A percentile compares a stretch with the other conserved stretches of the same genome.
Conservation (phyloP, 2,797 vertebrate species). For the Poecilia velifera region DNA sequence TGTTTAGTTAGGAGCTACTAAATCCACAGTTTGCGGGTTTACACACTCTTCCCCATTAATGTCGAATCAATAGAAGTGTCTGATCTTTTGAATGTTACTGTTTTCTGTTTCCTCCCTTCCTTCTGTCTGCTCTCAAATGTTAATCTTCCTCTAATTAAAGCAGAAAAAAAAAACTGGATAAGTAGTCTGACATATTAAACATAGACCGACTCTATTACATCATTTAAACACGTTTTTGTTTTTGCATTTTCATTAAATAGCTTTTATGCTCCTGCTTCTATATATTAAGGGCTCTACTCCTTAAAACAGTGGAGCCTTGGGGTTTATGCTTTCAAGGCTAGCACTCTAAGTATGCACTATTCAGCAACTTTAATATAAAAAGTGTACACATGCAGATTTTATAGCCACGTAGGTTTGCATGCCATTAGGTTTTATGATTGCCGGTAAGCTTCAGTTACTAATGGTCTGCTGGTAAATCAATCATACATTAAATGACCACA, state of each 20-base stretch:
- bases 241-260: slow-evolving; percentile 56
- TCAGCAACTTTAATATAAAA: slow-evolving; percentile 67
- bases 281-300: slow-evolving; percentile 50
- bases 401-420: slow-evolving; percentile 66
- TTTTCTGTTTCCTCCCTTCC: neutral
- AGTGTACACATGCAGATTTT: slow-evolving; percentile 63
- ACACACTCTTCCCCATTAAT: neutral
- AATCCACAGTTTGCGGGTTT: slow-evolving; percentile 14
- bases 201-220: slow-evolving; percentile 9
- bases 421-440: slow-evolving; percentile 76
- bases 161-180: neutral
- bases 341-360: slow-evolving; percentile 65
- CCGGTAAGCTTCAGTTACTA: slow-evolving; percentile 70
- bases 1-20: slow-evolving; percentile 14
- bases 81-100: neutral
- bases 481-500: slow-evolving; percentile 67
- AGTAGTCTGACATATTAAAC: slow-evolving; percentile 13
- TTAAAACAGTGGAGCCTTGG: slow-evolving; percentile 51
- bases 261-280: slow-evolving; percentile 51
- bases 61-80: neutral
- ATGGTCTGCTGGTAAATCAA: slow-evolving; percentile 72
- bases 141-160: neutral
- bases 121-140: slow-evolving; percentile 8
- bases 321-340: slow-evolving; percentile 62
- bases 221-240: slow-evolving; percentile 31